Conservation (phyloP, 1,140 invertebrate species). For the Solenopsis fugax region DNA sequence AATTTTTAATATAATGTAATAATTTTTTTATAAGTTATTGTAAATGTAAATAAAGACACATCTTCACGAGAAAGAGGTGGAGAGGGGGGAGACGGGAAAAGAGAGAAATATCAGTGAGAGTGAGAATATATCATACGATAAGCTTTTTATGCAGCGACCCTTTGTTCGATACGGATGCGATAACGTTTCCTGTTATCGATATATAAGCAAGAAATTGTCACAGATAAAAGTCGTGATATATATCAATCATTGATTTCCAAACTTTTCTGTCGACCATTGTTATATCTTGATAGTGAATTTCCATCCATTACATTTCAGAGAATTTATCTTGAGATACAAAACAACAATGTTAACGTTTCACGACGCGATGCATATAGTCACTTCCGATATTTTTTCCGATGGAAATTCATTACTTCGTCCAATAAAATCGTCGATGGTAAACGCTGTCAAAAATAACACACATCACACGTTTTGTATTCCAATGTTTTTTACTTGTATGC, state of each 20-base stretch:
- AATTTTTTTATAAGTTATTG: background rate
- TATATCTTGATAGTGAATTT: conserved; percentile 4
- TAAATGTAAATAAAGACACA: background rate
- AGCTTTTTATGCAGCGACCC: background rate
- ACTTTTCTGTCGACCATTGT: conserved; percentile 29
- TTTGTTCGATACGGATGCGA: conserved; percentile 20
- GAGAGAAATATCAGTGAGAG: too few species aligned
- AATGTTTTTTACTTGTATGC: conserved; percentile 2
- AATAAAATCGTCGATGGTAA: conserved; percentile 48
- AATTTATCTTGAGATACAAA: conserved; percentile 45
- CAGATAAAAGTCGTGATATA: conserved; percentile 24
- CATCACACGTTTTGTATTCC: conserved; percentile 15
- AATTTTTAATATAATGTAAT: conserved; percentile 1
- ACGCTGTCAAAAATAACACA: conserved; percentile 43
- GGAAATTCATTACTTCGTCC: conserved; percentile 43
- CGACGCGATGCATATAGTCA: conserved; percentile 8
- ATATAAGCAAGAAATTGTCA: conserved; percentile 16
- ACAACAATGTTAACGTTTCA: conserved; percentile 38
- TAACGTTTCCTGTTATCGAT: conserved; percentile 51
- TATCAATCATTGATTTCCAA: conserved; percentile 29
- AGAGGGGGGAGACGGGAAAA: background rate
- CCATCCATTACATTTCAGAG: background rate
- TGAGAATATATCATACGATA: background rate
- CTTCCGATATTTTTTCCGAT: conserved; percentile 48
- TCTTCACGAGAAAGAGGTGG: background rate